phyloP scores from a whole-genome alignment of 2,113 vertebrate species.

The Pheucticus melanocephalus region DNA sequence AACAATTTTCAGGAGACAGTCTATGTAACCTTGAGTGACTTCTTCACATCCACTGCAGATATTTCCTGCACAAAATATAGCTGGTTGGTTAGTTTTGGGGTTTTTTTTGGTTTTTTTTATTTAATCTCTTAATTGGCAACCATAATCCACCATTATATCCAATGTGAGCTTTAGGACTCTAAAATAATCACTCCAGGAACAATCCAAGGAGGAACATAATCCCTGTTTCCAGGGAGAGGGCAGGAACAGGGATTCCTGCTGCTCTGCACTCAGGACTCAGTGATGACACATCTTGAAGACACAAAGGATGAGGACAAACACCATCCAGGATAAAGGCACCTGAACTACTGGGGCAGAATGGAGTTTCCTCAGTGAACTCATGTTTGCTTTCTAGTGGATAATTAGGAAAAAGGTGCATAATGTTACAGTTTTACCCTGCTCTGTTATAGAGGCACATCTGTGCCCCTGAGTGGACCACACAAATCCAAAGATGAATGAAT shows the following conservation, averaged over 20 bases:
- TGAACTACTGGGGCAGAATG: background rate
- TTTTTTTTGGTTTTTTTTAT: background rate
- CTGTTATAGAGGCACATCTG: background rate
- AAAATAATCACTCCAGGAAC: background rate
- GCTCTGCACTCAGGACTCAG: background rate
- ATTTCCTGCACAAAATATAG: background rate
- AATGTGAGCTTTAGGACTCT: background rate
- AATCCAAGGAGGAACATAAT: background rate
- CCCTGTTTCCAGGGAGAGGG: background rate
- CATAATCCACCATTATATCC: background rate
- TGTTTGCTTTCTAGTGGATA: background rate
- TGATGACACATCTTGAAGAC: background rate
- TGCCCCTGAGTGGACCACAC: background rate
- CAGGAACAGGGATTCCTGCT: background rate
- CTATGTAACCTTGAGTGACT: background rate
- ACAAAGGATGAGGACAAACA: background rate
- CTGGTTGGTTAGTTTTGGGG: background rate
- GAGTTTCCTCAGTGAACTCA: background rate
- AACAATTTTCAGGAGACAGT: background rate
- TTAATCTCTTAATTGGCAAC: background rate
- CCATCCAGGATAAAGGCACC: background rate
- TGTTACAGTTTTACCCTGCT: background rate
- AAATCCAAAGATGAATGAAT: background rate
- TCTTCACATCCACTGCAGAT: background rate
- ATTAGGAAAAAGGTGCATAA: background rate